phyloP scores from a whole-genome alignment of 2,888 invertebrate species.

The Elegia similella region DNA sequence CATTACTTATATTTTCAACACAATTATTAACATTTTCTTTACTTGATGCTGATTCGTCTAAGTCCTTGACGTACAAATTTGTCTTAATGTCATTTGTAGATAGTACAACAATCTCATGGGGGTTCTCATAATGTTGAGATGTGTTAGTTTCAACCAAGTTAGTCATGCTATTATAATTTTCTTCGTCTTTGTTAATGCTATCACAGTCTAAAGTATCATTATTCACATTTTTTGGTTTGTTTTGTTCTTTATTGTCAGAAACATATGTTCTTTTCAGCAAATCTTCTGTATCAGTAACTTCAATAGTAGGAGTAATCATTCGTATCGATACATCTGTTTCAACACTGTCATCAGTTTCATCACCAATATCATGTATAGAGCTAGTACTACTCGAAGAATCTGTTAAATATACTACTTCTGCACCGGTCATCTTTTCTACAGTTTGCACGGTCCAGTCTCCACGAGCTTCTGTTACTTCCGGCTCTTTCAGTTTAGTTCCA shows the following conservation, averaged over 20 bases:
- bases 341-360: conserved; percentile 66
- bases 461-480: conserved; percentile 80
- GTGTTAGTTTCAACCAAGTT: conserved; percentile 4
- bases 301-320: conserved; percentile 76
- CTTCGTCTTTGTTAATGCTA: conserved; percentile 16
- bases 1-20: conserved; percentile 16
- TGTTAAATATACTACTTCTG: conserved; percentile 86
- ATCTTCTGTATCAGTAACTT: conserved; percentile 71
- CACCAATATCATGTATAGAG: conserved; percentile 79
- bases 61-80: conserved; percentile 65
- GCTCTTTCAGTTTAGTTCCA: conserved; percentile 83
- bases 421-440: conserved; percentile 79
- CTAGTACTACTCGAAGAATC: conserved; percentile 85
- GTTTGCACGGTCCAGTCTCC: conserved; percentile 77
- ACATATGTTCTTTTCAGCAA: conserved; percentile 61
- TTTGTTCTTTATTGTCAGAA: conserved; percentile 27
- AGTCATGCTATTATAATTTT: conserved; percentile 1
- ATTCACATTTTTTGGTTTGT: conserved; percentile 3
- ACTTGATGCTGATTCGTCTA: conserved; percentile 33
- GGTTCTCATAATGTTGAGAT: conserved; percentile 10
- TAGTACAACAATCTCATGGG: conserved; percentile 64
- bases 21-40: conserved; percentile 10
- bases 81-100: conserved; percentile 67
- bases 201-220: conserved; percentile 18
- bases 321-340: conserved; percentile 73